These are phyloP conservation scores for Clinocottus analis DNA, from an alignment of 2,113 vertebrate species.

Conservation along the genomic window DNA sequence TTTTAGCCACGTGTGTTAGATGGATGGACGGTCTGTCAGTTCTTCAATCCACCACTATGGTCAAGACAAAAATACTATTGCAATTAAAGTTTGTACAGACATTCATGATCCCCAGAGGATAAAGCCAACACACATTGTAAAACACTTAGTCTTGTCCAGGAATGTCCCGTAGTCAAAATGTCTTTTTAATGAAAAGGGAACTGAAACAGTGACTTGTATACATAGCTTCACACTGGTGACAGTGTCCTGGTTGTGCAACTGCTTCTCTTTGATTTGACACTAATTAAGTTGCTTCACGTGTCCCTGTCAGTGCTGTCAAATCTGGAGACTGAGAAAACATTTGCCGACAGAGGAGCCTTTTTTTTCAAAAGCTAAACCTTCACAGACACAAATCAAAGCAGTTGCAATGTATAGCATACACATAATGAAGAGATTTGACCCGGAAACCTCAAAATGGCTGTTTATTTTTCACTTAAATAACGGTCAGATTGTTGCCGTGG, in stretches of 20 bases:
- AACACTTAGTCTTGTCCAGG: not conserved
- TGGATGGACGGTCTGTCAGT: not conserved
- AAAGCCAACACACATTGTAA: not conserved
- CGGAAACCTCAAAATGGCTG: not conserved
- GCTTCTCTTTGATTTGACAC: not conserved
- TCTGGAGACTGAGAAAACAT: not conserved
- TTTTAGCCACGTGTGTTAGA: not conserved
- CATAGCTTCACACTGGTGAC: not conserved
- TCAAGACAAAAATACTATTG: not conserved
- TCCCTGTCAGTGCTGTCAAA: not conserved
- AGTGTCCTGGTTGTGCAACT: not conserved
- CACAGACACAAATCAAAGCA: not conserved
- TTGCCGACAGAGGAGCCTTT: not conserved
- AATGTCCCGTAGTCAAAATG: not conserved
- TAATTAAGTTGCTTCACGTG: not conserved
- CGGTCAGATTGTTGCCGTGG: constrained; percentile 15
- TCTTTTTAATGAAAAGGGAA: not conserved
- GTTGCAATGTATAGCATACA: not conserved
- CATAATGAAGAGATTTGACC: not conserved
- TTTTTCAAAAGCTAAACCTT: constrained; percentile 1
- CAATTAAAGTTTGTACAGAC: not conserved
- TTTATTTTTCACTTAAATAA: constrained; percentile 26
- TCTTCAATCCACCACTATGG: not conserved
- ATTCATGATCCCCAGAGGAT: not conserved
- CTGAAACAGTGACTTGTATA: not conserved